phyloP scores from a whole-genome alignment of 2,113 vertebrate species.

The Penelope pileata region DNA sequence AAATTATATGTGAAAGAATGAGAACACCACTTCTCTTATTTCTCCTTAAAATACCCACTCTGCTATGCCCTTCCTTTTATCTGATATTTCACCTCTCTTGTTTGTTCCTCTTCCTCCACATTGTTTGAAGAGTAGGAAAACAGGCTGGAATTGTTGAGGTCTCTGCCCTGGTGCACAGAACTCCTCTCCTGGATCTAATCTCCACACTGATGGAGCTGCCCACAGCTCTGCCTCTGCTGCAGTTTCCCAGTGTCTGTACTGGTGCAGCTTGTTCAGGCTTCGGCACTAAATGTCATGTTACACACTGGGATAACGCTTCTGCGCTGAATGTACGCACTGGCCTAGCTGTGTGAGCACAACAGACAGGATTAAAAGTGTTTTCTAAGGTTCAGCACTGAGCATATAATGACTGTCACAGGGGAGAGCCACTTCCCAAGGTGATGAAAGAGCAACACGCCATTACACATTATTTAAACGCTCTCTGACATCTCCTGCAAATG shows the following conservation, averaged over 20 bases:
- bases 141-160: neutral
- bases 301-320: neutral
- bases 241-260: neutral
- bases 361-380: constrained; percentile 53
- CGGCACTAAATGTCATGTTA: neutral
- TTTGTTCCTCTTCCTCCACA: neutral
- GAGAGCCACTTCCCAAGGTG: constrained; percentile 57
- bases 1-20: neutral
- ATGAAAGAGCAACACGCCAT: constrained; percentile 56
- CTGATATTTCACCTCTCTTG: neutral
- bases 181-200: neutral
- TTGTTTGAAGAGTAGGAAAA: neutral
- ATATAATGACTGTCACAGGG: constrained; percentile 66
- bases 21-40: neutral
- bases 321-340: neutral
- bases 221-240: neutral
- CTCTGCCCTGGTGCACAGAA: neutral
- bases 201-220: neutral
- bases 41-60: neutral
- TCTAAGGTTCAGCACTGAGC: constrained; percentile 48
- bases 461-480: constrained; percentile 60
- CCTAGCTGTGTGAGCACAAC: constrained; percentile 13
- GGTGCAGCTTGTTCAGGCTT: neutral
- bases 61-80: neutral
- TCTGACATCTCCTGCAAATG: constrained; percentile 41